Evolutionary conservation across 2,113 vertebrate species (phyloP), one percentile per base, ranked within the genome.

Genomic region (Ciconia boyciana): DNA sequence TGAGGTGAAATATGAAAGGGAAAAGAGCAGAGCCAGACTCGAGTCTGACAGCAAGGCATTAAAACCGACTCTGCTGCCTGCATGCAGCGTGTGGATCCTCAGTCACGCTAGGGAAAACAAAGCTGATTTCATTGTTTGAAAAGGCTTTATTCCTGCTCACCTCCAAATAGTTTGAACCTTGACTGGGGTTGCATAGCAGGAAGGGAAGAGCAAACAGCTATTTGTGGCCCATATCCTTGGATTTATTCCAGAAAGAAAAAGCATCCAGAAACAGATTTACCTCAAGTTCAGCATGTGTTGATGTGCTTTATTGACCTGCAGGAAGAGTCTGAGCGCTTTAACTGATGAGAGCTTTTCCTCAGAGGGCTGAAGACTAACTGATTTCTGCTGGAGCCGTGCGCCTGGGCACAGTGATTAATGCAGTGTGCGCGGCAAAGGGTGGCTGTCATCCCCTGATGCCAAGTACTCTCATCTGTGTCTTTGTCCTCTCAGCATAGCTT

Each of bases 1-100:
- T 32, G 54, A 84, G n/a, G 29, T 84, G 77, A 91, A 85, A 89
- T 7, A 32, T 1, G 6, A 68, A 83, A 62, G 21, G 20, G 34
- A 60, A 66, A 72, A 75, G 51, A 84, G 32, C 51, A 70, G 19
- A 65, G 62, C 64, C 46, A 78, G 66, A 36, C 28, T 74, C 0
- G 0, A 83, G 32, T 41, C 64, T 5, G 12, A 21, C 25, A 79
- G 55, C 22, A 51, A 71, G 52, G 51, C 55, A 80, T 52, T 58
- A 46, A 57, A 77, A 16, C 18, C 5, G 7, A 36, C 57, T 8
- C 69, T 74, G 36, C 54, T 90, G 54, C 20, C 36, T 57, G 71
- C 54, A 28, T 3, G 4, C 34, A 60, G 54, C 0, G 0, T 39
- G 46, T 9, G 28, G 43, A 25, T 41, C 13, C 46, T 62, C 49